Conservation (phyloP, 2,888 invertebrate genomes). For the Catocala nupta region DNA sequence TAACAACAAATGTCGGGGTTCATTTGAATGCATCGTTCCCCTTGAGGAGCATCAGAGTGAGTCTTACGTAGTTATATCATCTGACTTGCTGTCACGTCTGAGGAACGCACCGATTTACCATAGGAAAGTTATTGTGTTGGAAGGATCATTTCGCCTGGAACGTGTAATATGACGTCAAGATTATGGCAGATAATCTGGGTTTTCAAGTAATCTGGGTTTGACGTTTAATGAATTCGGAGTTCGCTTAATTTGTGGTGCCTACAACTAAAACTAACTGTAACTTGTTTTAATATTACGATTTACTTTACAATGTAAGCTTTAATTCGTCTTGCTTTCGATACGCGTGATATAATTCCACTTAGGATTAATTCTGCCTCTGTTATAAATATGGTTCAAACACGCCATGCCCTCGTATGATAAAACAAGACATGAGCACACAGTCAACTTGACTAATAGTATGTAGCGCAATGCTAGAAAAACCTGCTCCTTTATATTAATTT, state of each 20-base stretch:
- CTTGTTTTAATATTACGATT: too few species aligned
- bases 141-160: constrained; percentile 27
- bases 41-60: constrained; percentile 34
- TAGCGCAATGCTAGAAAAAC: too few species aligned
- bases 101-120: constrained; percentile 57
- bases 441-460: too few species aligned
- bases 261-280: too few species aligned
- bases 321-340: too few species aligned
- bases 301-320: too few species aligned
- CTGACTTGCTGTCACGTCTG: constrained; percentile 51
- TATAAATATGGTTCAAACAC: too few species aligned
- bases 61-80: constrained; percentile 61
- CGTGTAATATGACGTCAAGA: neutral
- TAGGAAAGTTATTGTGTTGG: constrained; percentile 55
- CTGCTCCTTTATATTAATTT: too few species aligned
- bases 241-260: neutral
- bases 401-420: too few species aligned
- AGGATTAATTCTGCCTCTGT: too few species aligned
- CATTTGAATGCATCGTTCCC: constrained; percentile 59
- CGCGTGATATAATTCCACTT: too few species aligned
- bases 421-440: too few species aligned
- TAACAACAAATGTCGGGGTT: constrained; percentile 44
- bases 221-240: neutral
- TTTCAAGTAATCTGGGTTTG: neutral
- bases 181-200: neutral